Conservation (phyloP, 2,888 invertebrate species). For the Steinernema carpocapsae region DNA sequence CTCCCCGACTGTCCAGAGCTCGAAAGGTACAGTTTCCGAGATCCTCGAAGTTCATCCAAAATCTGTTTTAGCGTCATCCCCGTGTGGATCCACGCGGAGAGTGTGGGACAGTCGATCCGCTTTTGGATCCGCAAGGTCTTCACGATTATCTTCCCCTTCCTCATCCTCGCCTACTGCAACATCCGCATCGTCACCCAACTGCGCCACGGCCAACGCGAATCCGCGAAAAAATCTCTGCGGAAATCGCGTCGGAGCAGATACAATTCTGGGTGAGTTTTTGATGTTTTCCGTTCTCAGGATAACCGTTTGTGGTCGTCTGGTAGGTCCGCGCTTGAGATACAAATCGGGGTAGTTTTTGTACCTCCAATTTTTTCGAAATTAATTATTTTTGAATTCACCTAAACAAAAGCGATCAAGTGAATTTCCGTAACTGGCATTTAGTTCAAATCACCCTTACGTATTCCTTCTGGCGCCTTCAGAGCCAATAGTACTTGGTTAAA, state of each 20-base stretch:
- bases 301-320: no score
- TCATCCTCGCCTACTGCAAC: conserved; percentile 56
- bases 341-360: no score
- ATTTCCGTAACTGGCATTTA: no score
- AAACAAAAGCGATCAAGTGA: no score
- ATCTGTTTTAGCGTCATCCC: conserved; percentile 43
- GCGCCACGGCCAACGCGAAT: conserved; percentile 39
- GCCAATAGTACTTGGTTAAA: no score
- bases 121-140: conserved; percentile 50
- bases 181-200: conserved; percentile 51
- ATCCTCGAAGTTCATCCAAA: conserved; percentile 9
- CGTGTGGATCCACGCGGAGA: conserved; percentile 37
- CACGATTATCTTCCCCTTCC: conserved; percentile 57
- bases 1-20: conserved; percentile 45
- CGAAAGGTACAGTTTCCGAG: conserved; percentile 39
- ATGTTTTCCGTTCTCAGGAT: no score
- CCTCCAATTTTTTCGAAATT: no score
- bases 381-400: no score
- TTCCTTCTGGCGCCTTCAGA: no score
- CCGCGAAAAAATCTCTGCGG: conserved; percentile 40
- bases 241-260: conserved; percentile 35
- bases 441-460: no score
- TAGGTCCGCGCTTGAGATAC: no score
- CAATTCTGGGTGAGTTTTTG: conserved; percentile 23
- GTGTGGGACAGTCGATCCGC: conserved; percentile 37